Evolutionary conservation across 2,888 invertebrate species (phyloP).

Genomic region (Dicranocentrus wangi): DNA sequence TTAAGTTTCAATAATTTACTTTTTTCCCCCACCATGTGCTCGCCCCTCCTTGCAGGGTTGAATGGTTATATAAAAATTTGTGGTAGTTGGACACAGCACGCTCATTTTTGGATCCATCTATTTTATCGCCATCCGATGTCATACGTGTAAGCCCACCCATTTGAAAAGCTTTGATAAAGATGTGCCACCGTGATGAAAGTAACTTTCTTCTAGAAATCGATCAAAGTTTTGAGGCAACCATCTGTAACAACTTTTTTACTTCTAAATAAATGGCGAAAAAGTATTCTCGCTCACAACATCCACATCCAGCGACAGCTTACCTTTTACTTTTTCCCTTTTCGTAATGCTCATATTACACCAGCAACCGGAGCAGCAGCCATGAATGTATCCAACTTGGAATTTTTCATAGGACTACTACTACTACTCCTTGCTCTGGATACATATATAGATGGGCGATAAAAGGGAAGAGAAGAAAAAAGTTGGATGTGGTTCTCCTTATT

Average conservation of each 20-base stretch:
- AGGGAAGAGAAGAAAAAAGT: neutral
- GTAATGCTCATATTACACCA: too few species aligned
- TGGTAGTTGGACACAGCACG: neutral
- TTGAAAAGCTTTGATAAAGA: conserved; percentile 24
- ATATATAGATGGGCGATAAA: neutral
- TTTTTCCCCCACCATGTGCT: neutral
- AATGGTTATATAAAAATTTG: conserved; percentile 3
- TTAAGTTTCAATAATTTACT: neutral
- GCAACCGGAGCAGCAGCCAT: too few species aligned
- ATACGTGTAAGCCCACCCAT: neutral
- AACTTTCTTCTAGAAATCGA: conserved; percentile 22
- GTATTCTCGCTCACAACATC: neutral
- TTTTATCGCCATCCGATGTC: neutral
- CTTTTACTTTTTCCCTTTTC: neutral
- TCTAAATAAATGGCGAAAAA: conserved; percentile 9
- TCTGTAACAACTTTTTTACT: conserved; percentile 9
- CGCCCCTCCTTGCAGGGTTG: too few species aligned
- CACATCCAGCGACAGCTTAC: neutral
- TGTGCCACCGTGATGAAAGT: conserved; percentile 16
- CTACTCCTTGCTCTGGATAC: neutral
- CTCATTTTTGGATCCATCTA: neutral
- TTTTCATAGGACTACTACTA: neutral
- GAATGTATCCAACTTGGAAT: too few species aligned
- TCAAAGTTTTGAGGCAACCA: conserved; percentile 33
- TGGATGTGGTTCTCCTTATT: too few species aligned